Percentiles rank a stretch among this genome's conserved stretches.
These are phyloP conservation scores for Metaphire vulgaris DNA, from an alignment of 1,140 invertebrate genomes.

Conservation along the genomic window DNA sequence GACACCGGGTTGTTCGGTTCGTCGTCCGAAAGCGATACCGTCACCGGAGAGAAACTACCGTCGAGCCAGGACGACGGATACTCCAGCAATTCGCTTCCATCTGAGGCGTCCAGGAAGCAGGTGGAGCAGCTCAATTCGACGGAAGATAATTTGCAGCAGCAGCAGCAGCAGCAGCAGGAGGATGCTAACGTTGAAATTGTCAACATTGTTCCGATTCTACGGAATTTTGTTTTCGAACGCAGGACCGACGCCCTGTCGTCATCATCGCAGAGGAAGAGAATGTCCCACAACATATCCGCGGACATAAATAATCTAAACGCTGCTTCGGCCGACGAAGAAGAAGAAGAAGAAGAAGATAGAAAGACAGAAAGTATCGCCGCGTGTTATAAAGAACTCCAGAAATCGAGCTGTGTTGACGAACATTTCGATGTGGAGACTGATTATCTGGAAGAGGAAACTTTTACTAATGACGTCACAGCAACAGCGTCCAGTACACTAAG, in stretches of 20 bases:
- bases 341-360: background rate
- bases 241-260: background rate
- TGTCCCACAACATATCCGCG: too few species aligned
- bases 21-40: background rate
- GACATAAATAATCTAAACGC: background rate
- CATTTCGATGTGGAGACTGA: background rate
- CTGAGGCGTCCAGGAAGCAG: background rate
- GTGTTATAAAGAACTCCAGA: background rate
- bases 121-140: background rate
- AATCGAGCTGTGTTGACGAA: background rate
- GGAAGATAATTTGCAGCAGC: background rate
- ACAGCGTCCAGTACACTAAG: background rate
- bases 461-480: background rate
- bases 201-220: background rate
- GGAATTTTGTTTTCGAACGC: too few species aligned
- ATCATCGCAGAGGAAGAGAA: background rate
- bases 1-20: background rate
- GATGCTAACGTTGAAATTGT: background rate
- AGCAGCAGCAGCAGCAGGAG: background rate
- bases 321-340: background rate
- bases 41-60: background rate
- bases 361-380: background rate
- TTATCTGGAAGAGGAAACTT: background rate
- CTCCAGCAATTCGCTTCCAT: background rate
- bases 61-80: conserved; percentile 1